Evolutionary conservation across 2,113 vertebrate species (phyloP).

Genomic region (Ivindomyrus marchei): DNA sequence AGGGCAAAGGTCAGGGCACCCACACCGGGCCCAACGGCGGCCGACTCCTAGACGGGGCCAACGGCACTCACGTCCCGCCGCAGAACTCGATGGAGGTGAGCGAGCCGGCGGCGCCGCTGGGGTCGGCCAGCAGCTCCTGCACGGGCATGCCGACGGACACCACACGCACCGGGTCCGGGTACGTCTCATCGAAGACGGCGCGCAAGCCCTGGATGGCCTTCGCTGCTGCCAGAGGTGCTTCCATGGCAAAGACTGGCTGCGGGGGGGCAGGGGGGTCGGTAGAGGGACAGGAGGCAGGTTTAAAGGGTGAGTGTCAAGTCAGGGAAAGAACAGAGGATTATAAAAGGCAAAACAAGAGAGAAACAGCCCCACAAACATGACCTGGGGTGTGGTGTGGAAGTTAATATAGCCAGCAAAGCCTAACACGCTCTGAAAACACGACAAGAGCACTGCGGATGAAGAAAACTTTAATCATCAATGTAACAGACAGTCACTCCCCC

Average conservation of each 20-base stretch:
- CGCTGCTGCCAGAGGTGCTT: conserved; percentile 77
- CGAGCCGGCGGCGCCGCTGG: conserved; percentile 75
- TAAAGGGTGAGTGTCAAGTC: neutral
- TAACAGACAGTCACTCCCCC: neutral
- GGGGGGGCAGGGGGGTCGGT: neutral
- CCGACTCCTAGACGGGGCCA: too few relatives aligned
- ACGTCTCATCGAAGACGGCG: conserved; percentile 95
- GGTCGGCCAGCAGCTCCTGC: conserved; percentile 78
- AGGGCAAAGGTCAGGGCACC: conserved; percentile 17
- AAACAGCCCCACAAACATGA: neutral
- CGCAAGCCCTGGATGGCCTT: conserved; percentile 94
- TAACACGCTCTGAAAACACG: neutral
- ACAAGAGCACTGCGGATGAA: neutral
- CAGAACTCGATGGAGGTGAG: conserved; percentile 91
- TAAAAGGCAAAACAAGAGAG: neutral
- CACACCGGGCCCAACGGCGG: neutral
- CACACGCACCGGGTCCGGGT: conserved; percentile 89
- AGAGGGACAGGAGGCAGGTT: neutral
- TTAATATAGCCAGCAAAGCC: neutral
- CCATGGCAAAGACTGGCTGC: conserved; percentile 78
- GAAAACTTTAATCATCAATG: neutral
- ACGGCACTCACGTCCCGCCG: conserved; percentile 85
- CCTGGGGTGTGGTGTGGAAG: neutral
- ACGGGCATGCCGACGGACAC: conserved; percentile 87
- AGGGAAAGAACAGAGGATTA: neutral